These are phyloP conservation scores for Heliconius ethilla DNA, from an alignment of 2,888 invertebrate species.

Conservation along the genomic window DNA sequence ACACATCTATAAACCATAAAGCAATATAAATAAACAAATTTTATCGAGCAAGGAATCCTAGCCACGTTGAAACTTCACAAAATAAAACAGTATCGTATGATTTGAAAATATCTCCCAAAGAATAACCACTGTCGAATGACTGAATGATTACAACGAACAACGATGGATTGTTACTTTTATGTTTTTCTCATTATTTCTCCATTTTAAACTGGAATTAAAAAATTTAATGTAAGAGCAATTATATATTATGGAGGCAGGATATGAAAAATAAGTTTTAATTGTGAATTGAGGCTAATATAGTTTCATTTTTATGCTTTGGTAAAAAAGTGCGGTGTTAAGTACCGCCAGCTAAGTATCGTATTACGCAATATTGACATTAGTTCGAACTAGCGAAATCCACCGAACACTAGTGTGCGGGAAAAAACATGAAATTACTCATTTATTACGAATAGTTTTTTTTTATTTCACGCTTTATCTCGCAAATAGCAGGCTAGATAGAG, in stretches of 20 bases:
- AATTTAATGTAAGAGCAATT: background rate
- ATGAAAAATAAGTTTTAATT: background rate
- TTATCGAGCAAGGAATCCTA: background rate
- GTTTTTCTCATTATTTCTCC: slow-evolving; percentile 16
- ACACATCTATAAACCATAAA: too few species aligned
- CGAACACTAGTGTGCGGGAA: too few species aligned
- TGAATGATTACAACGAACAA: slow-evolving; percentile 26
- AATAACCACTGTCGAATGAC: slow-evolving; percentile 30
- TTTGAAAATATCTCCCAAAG: slow-evolving; percentile 21
- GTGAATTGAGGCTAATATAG: background rate
- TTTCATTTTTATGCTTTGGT: background rate
- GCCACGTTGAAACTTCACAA: background rate
- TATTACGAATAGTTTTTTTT: background rate
- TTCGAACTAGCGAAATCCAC: too few species aligned
- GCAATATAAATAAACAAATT: too few species aligned
- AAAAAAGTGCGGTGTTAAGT: background rate
- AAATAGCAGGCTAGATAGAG: background rate
- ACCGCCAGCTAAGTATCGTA: background rate
- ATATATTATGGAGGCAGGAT: background rate
- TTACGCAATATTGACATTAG: too few species aligned
- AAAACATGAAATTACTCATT: too few species aligned
- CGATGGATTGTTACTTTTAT: slow-evolving; percentile 23
- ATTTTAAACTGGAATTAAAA: slow-evolving; percentile 14
- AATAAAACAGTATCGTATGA: slow-evolving; percentile 10
- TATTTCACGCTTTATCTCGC: background rate